Conservation (phyloP, 2,888 invertebrate genomes). For the Amiota communis region DNA sequence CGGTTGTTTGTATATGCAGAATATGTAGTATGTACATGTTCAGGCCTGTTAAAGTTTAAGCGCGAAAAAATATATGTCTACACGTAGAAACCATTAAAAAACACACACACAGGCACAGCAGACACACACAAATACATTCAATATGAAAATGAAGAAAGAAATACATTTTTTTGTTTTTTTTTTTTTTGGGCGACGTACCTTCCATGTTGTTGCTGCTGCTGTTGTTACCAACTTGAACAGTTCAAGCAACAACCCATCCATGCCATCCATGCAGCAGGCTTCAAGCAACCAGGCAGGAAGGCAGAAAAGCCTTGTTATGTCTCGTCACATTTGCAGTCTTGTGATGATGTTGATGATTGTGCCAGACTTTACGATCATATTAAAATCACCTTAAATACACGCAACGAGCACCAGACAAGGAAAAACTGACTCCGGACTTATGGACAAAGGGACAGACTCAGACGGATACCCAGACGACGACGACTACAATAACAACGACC, state of each 20-base stretch:
- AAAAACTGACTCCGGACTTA: slow-evolving; percentile 5
- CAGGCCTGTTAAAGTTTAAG: too few relatives aligned
- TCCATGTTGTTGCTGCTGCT: background rate
- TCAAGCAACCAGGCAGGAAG: slow-evolving; percentile 1
- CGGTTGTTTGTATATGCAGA: too few relatives aligned
- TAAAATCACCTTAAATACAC: slow-evolving; percentile 67
- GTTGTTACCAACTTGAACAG: background rate
- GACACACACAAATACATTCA: too few relatives aligned
- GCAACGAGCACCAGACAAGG: slow-evolving; percentile 53
- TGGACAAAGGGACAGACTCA: slow-evolving; percentile 9
- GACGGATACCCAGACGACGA: slow-evolving; percentile 35
- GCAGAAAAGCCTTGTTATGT: background rate
- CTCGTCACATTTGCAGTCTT: slow-evolving; percentile 59
- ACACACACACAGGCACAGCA: background rate
- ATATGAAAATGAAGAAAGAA: too few relatives aligned
- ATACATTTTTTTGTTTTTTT: too few relatives aligned
- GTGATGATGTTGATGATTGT: slow-evolving; percentile 47
- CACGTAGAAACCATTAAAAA: slow-evolving; percentile 64
- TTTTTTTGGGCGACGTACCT: slow-evolving; percentile 13
- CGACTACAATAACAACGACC: slow-evolving; percentile 36
- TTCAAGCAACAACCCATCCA: slow-evolving; percentile 14
- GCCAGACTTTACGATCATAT: slow-evolving; percentile 62
- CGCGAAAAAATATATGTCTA: slow-evolving; percentile 45
- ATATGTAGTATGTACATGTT: too few relatives aligned
- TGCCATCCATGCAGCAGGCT: background rate